Conservation (phyloP, 2,888 invertebrate genomes). For the Drosophila siamana region DNA sequence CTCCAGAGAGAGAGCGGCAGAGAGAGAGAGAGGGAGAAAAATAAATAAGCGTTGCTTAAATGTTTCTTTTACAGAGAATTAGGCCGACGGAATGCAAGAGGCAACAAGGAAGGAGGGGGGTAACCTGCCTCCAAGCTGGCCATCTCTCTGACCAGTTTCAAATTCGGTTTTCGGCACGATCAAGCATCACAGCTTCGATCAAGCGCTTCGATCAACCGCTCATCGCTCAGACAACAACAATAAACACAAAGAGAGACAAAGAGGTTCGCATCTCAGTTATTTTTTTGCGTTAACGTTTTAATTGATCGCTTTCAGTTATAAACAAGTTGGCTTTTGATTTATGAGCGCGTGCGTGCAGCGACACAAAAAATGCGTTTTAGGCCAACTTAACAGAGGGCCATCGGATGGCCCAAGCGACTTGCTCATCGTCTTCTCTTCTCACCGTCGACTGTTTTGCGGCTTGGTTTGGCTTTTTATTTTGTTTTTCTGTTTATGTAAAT, state of each 20-base stretch:
- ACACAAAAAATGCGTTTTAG: conserved; percentile 76
- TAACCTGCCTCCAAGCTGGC: conserved; percentile 12
- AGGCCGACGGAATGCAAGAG: conserved; percentile 74
- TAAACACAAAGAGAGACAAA: conserved; percentile 1
- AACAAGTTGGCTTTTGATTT: conserved; percentile 80
- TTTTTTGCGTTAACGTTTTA: conserved; percentile 80
- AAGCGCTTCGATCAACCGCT: conserved; percentile 58
- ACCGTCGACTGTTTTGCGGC: neutral
- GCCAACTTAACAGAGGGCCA: conserved; percentile 64
- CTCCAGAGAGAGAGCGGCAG: conserved; percentile 3
- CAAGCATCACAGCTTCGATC: conserved; percentile 65
- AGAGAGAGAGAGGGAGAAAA: conserved; percentile 1
- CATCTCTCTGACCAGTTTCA: conserved; percentile 46
- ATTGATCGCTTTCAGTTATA: conserved; percentile 80
- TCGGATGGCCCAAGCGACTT: conserved; percentile 11
- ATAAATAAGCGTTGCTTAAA: conserved; percentile 54
- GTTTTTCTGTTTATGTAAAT: conserved; percentile 63
- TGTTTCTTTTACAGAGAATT: conserved; percentile 68
- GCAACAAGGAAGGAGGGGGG: too few relatives aligned
- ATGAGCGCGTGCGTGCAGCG: conserved; percentile 79
- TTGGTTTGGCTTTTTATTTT: neutral
- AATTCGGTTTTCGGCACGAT: conserved; percentile 72
- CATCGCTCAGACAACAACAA: conserved; percentile 50
- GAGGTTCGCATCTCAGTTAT: conserved; percentile 45
- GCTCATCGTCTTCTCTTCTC: neutral